Base-by-base conservation (phyloP, 2,888 invertebrate genomes). In the Volucella inanis region DNA sequence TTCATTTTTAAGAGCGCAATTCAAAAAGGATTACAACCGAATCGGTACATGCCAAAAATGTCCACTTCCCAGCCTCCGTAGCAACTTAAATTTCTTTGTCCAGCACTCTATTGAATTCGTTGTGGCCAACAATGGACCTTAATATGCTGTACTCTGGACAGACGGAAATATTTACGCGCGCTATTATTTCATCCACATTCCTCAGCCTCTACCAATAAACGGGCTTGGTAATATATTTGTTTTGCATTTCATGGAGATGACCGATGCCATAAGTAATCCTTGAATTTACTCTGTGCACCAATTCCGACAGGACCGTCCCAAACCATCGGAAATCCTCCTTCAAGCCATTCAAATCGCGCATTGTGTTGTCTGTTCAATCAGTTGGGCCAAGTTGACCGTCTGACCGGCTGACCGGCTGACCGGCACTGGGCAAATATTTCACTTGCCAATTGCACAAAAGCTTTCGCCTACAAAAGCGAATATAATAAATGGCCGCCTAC, bases 231-330 rank as follows among this genome's bases (percentile, higher is more conserved):
- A 65, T 64, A 65, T 74, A 70, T 77, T 77, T 77, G 77, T 68
- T 77, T 77, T 77, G 77, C 70, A 62, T 77, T 77, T 77, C 54
- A 77, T 55, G 55, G 41, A 47, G 62, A 54, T 70, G 77, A 64
- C 77, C 77, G 70, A 45, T 38, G 47, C 68, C 77, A 77, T 70
- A 77, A 68, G 77, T 70, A 77, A 77, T 77, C 70, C 77, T 77
- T 50, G 76, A 76, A 68, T 68, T 47, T 74, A 65, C 64, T 15
- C 59, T 55, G 22, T 41, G 49, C 8, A 70, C 8, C 31, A 31
- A 31, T 31, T 31, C 6, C 31, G 31, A 6, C 31, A 31, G 31
- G 31, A 31, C 31, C 31, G 31, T 31, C 6, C 31, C 31, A 31
- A 31, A 31, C 31, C 6, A 31, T 4, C 6, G 31, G 31, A 31